phyloP scores from a whole-genome alignment of 1,140 invertebrate genomes.

The Ganaspis sp. region DNA sequence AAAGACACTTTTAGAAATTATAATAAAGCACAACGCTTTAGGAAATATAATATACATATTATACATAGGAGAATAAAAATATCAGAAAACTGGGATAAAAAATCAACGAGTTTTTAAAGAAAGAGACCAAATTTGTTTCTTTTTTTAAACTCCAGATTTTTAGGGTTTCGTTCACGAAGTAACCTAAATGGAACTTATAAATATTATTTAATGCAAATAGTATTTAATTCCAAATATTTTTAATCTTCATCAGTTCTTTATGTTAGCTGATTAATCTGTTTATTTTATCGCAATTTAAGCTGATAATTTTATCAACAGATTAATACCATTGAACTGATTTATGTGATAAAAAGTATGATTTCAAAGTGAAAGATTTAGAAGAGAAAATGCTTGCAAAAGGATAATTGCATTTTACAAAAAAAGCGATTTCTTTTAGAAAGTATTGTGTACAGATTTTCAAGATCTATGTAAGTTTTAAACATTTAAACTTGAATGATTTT shows the following conservation, averaged over 20 bases:
- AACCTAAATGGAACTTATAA: too few species aligned
- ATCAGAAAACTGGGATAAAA: neutral
- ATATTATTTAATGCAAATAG: too few species aligned
- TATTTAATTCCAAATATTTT: too few species aligned
- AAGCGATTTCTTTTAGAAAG: neutral
- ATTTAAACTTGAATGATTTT: too few species aligned
- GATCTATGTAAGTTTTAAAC: too few species aligned
- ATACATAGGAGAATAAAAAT: neutral
- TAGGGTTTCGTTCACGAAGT: too few species aligned
- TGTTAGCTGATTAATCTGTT: too few species aligned
- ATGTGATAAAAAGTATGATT: neutral
- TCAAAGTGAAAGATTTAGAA: constrained; percentile 22
- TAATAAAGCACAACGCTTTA: neutral
- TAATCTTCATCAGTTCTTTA: too few species aligned
- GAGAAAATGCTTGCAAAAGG: constrained; percentile 29
- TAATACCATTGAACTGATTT: neutral
- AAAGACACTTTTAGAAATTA: neutral
- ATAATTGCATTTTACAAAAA: neutral
- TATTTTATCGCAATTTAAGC: too few species aligned
- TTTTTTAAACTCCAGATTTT: too few species aligned
- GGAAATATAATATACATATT: neutral
- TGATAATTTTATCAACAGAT: neutral
- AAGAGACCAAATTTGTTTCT: too few species aligned
- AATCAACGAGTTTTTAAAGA: neutral
- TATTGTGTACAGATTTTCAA: too few species aligned